Evolutionary conservation across 2,797 vertebrate species (phyloP), one percentile per base, ranked within the genome.

Genomic region (Hippopotamyrus pictus): DNA sequence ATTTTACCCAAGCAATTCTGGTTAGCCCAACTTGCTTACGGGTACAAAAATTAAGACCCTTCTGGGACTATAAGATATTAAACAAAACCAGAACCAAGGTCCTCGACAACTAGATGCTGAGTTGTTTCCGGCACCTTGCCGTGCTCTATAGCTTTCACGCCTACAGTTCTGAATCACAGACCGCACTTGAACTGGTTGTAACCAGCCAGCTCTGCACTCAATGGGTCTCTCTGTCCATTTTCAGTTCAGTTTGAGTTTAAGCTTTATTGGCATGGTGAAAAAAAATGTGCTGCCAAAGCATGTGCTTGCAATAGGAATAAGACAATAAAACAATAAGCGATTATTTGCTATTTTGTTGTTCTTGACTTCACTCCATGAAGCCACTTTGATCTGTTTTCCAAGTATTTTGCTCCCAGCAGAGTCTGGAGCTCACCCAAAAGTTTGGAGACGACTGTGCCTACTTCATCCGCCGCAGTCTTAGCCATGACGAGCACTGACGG

Each of bases 241-340:
- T 69, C 22, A 54, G 87, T 76, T 88, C 59, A 50, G 62, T 25
- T 76, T 59, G 59, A 73, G 59, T 88, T 73, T 73, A 41, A 76
- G 53, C 51, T 57, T 87, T 87, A 51, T 41, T 87, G 53, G 85
- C 50, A 37, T 87, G 53, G 53, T 53, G 53, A 57, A 87, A 87
- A 54, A 51, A 87, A 37, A 14, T n/a, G 85, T 59, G 3, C 85
- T 54, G 85, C 85, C 85, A 87, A 87, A 1, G 17, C 53, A 57
- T 87, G 85, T 57, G 85, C 85, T 54, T 57, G 53, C 85, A 87
- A 87, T 87, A 59, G 50, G 59, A 87, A 54, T 87, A 59, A 87
- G 53, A 87, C 85, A 87, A 37, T 87, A 87, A 87, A 37, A 57
- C 85, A 87, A 87, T 37, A 87, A 37, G 85, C 37, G 51, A 86